Percentiles rank a stretch among this genome's conserved stretches.
Evolutionary conservation across 2,113 vertebrate genomes (phyloP).

Genomic region (Trichomycterus rosablanca): DNA sequence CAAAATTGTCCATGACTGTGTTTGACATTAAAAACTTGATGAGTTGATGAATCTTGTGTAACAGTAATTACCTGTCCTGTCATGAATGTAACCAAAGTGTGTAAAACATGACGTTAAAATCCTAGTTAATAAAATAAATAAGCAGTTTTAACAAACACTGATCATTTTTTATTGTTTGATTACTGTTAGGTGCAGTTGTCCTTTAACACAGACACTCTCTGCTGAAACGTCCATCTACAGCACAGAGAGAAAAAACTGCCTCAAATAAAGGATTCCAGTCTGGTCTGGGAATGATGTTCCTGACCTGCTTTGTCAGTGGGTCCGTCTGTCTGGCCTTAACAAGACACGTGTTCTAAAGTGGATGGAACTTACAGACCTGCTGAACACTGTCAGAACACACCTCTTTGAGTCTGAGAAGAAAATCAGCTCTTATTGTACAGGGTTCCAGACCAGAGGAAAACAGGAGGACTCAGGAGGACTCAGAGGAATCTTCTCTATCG

Average conservation of each 20-base stretch:
- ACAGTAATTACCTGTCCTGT: no score
- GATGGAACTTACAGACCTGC: conserved; percentile 10
- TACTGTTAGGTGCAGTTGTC: conserved; percentile 82
- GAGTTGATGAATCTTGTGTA: no score
- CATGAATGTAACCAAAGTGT: no score
- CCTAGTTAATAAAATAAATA: no score
- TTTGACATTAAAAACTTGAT: no score
- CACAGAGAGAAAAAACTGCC: conserved; percentile 27
- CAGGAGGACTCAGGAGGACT: no score
- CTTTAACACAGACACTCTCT: conserved; percentile 91
- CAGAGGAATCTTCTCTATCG: no score
- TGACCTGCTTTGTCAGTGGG: conserved; percentile 12
- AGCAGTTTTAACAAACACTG: no score
- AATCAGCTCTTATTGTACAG: no score
- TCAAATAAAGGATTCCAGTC: conserved; percentile 32
- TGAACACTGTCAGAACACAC: background rate
- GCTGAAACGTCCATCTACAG: conserved; percentile 58
- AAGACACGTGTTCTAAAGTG: conserved; percentile 13
- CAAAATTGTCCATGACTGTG: no score
- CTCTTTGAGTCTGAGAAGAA: background rate
- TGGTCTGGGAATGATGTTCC: conserved; percentile 31
- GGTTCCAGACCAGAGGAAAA: no score
- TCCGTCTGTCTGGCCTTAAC: conserved; percentile 19
- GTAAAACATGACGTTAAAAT: no score
- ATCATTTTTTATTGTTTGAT: background rate